Evolutionary conservation across 2,888 invertebrate genomes (phyloP).

Genomic region (Salticus scenicus): DNA sequence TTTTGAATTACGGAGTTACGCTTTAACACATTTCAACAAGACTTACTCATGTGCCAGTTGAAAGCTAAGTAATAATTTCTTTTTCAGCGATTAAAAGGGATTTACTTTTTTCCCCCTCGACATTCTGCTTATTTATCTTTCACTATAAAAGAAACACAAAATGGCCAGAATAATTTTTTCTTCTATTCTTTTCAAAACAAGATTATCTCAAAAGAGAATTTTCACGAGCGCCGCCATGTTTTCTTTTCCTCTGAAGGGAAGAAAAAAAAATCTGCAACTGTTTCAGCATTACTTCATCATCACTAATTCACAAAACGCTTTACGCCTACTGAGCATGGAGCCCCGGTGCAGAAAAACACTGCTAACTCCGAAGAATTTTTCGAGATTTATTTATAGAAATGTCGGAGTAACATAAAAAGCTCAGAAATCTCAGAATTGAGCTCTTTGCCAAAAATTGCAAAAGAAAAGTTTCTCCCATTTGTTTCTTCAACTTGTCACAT

Average conservation of each 20-base stretch:
- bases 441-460: conserved; percentile 44
- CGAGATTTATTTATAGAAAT: conserved; percentile 10
- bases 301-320: conserved; percentile 8
- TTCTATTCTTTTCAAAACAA: too few species aligned
- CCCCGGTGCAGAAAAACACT: not conserved
- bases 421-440: conserved; percentile 11
- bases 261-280: not conserved
- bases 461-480: conserved; percentile 23
- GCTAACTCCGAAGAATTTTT: not conserved
- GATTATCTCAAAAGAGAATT: too few species aligned
- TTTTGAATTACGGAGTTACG: too few species aligned
- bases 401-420: not conserved
- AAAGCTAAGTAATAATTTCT: too few species aligned
- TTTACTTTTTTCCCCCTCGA: too few species aligned
- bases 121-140: too few species aligned
- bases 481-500: conserved; percentile 56
- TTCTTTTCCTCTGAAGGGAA: not conserved
- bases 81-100: too few species aligned
- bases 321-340: conserved; percentile 6
- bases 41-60: too few species aligned
- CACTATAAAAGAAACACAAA: too few species aligned
- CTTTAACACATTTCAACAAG: too few species aligned
- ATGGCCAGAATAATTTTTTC: too few species aligned
- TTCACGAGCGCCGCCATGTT: not conserved
- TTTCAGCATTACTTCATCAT: conserved; percentile 12